Evolutionary conservation across 1,140 invertebrate genomes (phyloP), one percentile per base, ranked within the genome.

Genomic region (Zaprionus tsacasi): DNA sequence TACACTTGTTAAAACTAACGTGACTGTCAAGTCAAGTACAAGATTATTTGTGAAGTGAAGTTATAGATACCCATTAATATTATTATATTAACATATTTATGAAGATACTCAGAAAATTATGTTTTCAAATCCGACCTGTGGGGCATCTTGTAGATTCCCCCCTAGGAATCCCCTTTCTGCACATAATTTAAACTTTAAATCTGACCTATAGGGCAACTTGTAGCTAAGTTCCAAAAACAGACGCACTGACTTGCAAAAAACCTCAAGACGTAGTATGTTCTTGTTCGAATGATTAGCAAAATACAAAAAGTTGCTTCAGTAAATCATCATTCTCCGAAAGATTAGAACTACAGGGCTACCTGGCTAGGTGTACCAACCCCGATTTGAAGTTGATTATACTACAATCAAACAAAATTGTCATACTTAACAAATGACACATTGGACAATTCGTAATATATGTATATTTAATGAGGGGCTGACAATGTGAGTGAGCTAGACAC

Each of bases 291-390:
- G 57, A 74, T 68, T 60, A 55, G 25, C 3, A 7, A 15, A 15
- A 2, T 21, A 11, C 10, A 35, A 57, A 21, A 7, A 33, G 55
- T 50, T 50, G 27, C 27, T 48, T 50, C 11, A 30, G 40, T 38
- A 65, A 70, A 55, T 70, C 58, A 38, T 64, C 11, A 45, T 40
- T 12, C 4, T 10, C n/a, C 7, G 4, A 5, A 12, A 43, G 48
- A 68, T 61, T 60, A 35, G 40, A 61, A 33, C 30, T 57, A 70
- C 71, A 74, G 71, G 69, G 61, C 15, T 50, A 21, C 50, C 58
- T 27, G 43, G 8, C 21, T 36, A 57, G 17, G 12, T 33, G 27
- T 6, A 30, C 3, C 27, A 12, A 33, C n/a, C 10, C 6, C 45
- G 7, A 17, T 17, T 50, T 11, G 13, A 6, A 15, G 50, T 30